Base-by-base conservation (phyloP, 2,797 vertebrate species). In the Ctenosaura bakeri region DNA sequence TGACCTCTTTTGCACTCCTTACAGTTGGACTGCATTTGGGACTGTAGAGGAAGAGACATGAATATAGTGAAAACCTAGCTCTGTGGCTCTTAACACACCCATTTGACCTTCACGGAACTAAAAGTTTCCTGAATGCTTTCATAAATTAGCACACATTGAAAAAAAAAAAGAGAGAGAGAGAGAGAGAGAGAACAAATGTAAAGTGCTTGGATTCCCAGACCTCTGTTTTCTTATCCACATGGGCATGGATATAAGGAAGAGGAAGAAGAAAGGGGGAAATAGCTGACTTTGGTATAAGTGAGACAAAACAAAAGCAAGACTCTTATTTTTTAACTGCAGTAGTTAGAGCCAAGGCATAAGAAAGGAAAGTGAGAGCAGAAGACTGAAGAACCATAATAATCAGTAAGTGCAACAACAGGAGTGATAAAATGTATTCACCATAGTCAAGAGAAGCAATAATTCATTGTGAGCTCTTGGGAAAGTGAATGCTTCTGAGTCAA, bases 341-440 rank as follows among this genome's bases (percentile, higher is more conserved):
- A 94, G 92, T 94, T 94, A 89, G 82, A 95, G 86, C 59, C 93
- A 88, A 94, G 90, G 78, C 66, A 93, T 93, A 93, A 94, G 85
- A n/a, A 86, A 52, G 26, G 90, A 64, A 87, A 91, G 46, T 52
- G n/a, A 74, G 35, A 54, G 29, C 9, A n/a, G 9, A 78, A 89
- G 59, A 78, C 24, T 79, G 88, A 88, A 89, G 86, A 89, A 92
- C 90, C 86, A 56, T 74, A 86, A 94, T 90, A 93, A 92, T 94
- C 95, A 91, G 86, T 90, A 94, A 91, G 91, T 94, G 90, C 81
- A 84, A 85, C 0, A 0, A 86, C 78, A 93, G 79, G 80, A 94
- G 91, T 86, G 94, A 91, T 59, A 95, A 95, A 94, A 69, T 88
- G 92, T 73, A 83, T 80, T 94, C 91, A 86, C 87, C 85, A 78